Conservation (phyloP, 1,140 invertebrate species). For the Apis mellifera region DNA sequence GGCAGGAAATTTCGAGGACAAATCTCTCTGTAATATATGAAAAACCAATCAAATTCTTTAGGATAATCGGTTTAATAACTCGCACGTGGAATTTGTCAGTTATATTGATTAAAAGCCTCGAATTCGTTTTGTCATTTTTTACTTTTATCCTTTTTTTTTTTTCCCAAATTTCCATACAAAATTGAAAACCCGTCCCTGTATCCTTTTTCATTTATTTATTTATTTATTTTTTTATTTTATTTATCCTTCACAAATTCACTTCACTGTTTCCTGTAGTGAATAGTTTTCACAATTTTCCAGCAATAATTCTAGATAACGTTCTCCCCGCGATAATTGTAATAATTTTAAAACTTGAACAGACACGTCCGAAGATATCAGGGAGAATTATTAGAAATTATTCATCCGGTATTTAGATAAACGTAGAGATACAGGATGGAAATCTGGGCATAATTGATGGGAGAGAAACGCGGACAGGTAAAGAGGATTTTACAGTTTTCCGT, state of each 20-base stretch:
- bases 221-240: neutral
- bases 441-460: constrained; percentile 50
- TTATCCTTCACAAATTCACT: neutral
- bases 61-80: constrained; percentile 10
- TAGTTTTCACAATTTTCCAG: neutral
- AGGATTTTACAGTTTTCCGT: constrained; percentile 47
- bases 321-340: no score
- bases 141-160: neutral
- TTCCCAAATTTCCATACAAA: neutral
- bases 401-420: neutral
- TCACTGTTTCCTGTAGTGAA: neutral
- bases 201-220: neutral
- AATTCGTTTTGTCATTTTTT: neutral
- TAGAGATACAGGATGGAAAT: neutral
- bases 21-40: neutral
- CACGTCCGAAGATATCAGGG: neutral
- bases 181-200: no score
- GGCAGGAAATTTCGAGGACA: neutral
- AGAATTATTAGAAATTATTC: neutral
- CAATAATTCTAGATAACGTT: no score
- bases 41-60: neutral
- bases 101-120: neutral
- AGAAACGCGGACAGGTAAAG: constrained; percentile 25
- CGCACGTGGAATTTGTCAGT: neutral
- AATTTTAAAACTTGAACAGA: no score